phyloP scores from a whole-genome alignment of 2,113 vertebrate species.

The Corynorhinus townsendii region DNA sequence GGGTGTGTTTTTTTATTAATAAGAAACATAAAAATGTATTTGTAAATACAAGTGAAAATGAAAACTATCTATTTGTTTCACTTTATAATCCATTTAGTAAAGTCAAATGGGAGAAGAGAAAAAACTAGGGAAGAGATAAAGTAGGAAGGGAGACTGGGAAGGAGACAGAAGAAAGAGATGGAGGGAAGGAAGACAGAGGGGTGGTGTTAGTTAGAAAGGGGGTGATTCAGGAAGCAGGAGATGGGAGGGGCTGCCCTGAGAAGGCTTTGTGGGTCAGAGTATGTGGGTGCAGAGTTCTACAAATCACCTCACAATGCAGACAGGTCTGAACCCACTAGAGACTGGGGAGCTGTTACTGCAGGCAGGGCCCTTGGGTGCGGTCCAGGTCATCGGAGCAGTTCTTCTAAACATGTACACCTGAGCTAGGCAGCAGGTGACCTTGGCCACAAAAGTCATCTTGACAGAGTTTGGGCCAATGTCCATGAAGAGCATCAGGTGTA shows the following conservation, averaged over 20 bases:
- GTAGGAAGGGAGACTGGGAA: neutral
- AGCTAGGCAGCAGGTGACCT: neutral
- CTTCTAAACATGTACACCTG: accelerated
- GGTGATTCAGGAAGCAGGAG: accelerated
- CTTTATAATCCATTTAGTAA: neutral
- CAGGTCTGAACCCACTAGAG: neutral
- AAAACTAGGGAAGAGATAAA: neutral
- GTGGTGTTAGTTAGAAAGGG: neutral
- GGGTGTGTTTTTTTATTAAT: neutral
- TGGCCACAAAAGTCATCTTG: neutral
- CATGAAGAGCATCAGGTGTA: neutral
- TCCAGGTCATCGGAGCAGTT: no score
- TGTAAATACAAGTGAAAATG: neutral
- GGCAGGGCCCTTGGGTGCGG: accelerated
- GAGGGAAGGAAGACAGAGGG: neutral
- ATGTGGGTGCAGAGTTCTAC: neutral
- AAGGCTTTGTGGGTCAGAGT: neutral
- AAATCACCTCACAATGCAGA: neutral
- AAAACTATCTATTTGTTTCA: neutral
- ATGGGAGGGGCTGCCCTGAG: neutral
- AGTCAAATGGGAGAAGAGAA: neutral
- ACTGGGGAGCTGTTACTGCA: neutral
- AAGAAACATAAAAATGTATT: neutral
- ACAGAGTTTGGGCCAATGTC: neutral
- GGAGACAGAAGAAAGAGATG: neutral